These are phyloP conservation scores for Apis mellifera DNA, from an alignment of 1,140 invertebrate genomes.

Conservation along the genomic window DNA sequence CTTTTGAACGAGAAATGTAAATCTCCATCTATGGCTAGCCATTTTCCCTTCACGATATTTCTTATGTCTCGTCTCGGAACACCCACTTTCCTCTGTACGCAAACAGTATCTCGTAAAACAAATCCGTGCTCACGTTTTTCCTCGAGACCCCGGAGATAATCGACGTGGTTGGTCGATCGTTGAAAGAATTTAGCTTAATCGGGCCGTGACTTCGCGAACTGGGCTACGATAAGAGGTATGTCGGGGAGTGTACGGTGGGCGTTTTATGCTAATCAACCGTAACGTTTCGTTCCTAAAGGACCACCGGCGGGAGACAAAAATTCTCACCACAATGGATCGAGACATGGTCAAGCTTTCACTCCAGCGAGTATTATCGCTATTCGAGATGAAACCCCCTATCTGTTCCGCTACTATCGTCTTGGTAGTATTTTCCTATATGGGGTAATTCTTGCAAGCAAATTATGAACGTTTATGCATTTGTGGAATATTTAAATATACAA, in stretches of 20 bases:
- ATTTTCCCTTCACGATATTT: background rate
- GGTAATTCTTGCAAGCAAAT: background rate
- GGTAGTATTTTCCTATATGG: background rate
- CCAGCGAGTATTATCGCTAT: conserved; percentile 17
- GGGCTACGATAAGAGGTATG: conserved; percentile 42
- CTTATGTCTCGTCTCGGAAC: background rate
- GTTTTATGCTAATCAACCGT: conserved; percentile 63
- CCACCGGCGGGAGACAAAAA: conserved; percentile 16
- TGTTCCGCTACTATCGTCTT: background rate
- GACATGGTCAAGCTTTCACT: conserved; percentile 35
- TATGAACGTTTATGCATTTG: no score
- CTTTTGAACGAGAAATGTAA: background rate
- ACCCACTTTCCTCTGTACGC: background rate
- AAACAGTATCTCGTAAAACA: conserved; percentile 4
- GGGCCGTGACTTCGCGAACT: conserved; percentile 31
- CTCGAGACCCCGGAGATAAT: background rate
- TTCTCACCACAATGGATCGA: conserved; percentile 22
- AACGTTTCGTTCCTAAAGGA: conserved; percentile 25
- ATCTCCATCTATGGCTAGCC: background rate
- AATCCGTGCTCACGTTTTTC: background rate
- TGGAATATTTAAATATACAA: no score
- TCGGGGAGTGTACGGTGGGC: conserved; percentile 49
- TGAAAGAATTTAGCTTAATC: conserved; percentile 22
- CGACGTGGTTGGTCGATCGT: background rate
- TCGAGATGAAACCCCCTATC: conserved; percentile 23